Evolutionary conservation across 2,797 vertebrate species (phyloP), one percentile per base, ranked within the genome.

Genomic region (Falco rusticolus): DNA sequence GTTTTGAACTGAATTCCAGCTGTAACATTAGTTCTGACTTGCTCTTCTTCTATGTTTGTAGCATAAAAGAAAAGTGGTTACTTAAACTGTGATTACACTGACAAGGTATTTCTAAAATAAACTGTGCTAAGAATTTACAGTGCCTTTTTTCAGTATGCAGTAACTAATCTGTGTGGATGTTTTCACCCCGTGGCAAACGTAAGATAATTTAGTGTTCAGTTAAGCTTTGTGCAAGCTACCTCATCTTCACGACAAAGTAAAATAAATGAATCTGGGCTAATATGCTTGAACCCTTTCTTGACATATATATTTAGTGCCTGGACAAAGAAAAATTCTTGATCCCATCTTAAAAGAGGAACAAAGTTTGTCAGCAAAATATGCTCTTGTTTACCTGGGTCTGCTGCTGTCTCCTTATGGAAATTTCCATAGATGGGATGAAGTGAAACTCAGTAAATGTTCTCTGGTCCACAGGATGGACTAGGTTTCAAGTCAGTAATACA

Each of bases 391-490:
- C 50, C 8, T 19, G 13, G 71, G 39, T 31, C 64, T 63, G 2
- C 43, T 70, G 45, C 41, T 70, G 20, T 43, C 18, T 51, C 18
- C 17, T 47, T 74, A 29, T 43, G 65, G 53, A 50, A 37, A 57
- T 70, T 74, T 72, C 56, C 2, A 1, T 45, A 59, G 29, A n/a
- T 65, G 47, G 29, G 31, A 71, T 28, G 66, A 57, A 77, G 26
- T 53, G 53, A 61, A 94, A 80, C 18, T 68, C 3, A 0, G 65
- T 77, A 48, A 91, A 61, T 56, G 16, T 86, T 75, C 64, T 68
- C 7, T 84, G n/a, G 57, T 93, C 87, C 94, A 91, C 95, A 93
- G 92, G 94, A 88, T 86, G 89, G 94, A 92, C 84, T 96, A 84
- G 59, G 71, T 76, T 93, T 61, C 89, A 84, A 79, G 41, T 64